Evolutionary conservation across 2,888 invertebrate species (phyloP).

Genomic region (Stegana nigrithorax): DNA sequence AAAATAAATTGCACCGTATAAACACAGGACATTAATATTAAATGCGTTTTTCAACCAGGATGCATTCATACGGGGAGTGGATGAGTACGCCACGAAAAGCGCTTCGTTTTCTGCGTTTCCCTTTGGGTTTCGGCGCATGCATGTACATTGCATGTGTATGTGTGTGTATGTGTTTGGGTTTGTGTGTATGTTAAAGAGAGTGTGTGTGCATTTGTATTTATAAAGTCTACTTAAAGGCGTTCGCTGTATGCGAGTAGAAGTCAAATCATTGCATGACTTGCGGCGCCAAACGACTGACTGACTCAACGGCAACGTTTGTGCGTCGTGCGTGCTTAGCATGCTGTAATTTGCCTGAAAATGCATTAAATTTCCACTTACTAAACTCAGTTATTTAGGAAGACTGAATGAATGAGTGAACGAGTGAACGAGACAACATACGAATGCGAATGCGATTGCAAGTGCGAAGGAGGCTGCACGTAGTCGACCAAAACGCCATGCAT

Average conservation of each 20-base stretch:
- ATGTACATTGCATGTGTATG: not conserved
- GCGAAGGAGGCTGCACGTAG: too few relatives aligned
- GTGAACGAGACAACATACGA: too few relatives aligned
- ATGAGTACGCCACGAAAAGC: not conserved
- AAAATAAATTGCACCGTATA: slow-evolving; percentile 60
- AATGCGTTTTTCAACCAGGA: slow-evolving; percentile 45
- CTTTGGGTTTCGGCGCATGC: too few relatives aligned
- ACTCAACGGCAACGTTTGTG: too few relatives aligned
- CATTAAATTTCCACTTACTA: slow-evolving; percentile 48
- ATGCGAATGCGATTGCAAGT: too few relatives aligned
- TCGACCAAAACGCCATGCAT: slow-evolving; percentile 37
- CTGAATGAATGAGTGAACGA: too few relatives aligned
- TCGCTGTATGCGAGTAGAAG: not conserved
- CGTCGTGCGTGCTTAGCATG: slow-evolving; percentile 52
- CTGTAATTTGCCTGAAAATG: slow-evolving; percentile 58
- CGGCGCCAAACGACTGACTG: too few relatives aligned
- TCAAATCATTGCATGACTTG: slow-evolving; percentile 17
- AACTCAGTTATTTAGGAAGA: too few relatives aligned
- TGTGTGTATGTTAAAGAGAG: not conserved
- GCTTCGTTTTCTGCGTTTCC: too few relatives aligned
- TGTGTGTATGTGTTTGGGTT: not conserved
- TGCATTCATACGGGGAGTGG: too few relatives aligned
- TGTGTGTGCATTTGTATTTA: not conserved
- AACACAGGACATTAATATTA: slow-evolving; percentile 62
- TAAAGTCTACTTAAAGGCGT: not conserved